Base-by-base conservation (phyloP, 2,797 vertebrate species). In the Rhinogobio ventralis region DNA sequence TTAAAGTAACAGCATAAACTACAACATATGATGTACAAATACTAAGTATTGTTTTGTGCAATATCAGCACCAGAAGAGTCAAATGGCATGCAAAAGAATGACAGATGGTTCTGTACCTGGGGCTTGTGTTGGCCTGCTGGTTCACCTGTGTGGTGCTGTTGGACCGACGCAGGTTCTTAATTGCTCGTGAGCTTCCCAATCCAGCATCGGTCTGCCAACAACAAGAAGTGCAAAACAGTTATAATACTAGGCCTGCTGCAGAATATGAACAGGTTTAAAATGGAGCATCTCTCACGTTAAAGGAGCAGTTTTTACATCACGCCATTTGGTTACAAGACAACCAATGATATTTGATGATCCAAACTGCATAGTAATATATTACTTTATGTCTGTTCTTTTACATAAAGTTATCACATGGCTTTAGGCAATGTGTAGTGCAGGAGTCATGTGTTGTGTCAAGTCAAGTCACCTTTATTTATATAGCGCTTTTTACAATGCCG, bases 141-240 rank as follows among this genome's bases (percentile, higher is more conserved):
- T 94, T 95, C 55, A 98, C 97, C 86, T 97, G 97, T 0, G 97
- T 98, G 89, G 96, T 95, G 90, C 98, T 99, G 93, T 93, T 98
- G 80, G 97, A 98, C 25, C 98, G 92, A 33, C 97, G 91, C 5
- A 99, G 94, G 93, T 98, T 99, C 94, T 98, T 99, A 93, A 97
- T 95, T 11, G 97, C 96, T 81, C 95, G 92, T 28, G 96, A 91
- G 62, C 91, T 90, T 0, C 93, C 92, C 0, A 92, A 85, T 36
- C 93, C 91, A 0, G 80, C 79, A 51, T 96, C 95, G 0, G 95
- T 93, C 98, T 99, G 93, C 0, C 13, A 68, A 81, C 19, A 82
- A 85, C 82, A 79, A n/a, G 76, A 46, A 81, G 39, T 5, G 71
- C 73, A 78, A 69, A 53, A 55, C 20, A 60, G 64, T 46, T 49